Evolutionary conservation across 1,140 invertebrate species (phyloP), one percentile per base, ranked within the genome.

Genomic region (Zaprionus lachaisei): DNA sequence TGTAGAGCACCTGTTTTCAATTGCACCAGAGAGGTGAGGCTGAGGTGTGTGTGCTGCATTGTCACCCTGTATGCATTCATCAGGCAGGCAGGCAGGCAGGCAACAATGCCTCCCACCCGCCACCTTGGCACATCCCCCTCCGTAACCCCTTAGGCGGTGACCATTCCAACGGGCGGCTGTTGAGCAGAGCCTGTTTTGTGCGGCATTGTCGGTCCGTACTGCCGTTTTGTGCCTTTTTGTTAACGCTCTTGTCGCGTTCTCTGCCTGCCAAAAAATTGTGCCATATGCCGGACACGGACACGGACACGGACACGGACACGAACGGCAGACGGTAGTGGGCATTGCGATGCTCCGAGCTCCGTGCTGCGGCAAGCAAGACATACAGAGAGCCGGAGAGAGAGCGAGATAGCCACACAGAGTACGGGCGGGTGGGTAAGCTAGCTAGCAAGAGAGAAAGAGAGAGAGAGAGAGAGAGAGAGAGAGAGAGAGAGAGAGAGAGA

Each of bases 211-310:
- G 74, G 44, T 67, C 67, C 69, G 73, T 76, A 68, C 70, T 80
- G 69, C 51, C 72, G 83, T 83, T 80, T 87, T 80, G 68, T 81
- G 74, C 74, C 81, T 84, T 89, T 89, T 87, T 87, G 84, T 89
- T 83, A 57, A 57, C 57, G 72, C 72, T 68, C 38, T 57, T 71
- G 68, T 72, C 60, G 72, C 65, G 55, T 44, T 55, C 61, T 55
- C 47, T 58, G 57, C 58, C 56, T 58, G 54, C 60, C 68, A 55
- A 86, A 87, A 89, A 89, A 90, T 90, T 90, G 86, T 90, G 85
- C 85, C 85, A 91, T 90, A 90, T 90, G 85, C 79, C 65, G 81
- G 78, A 79, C 78, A 67, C 65, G 55, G 47, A n/a, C 37, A 38
- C 65, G 80, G 77, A 75, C 78, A n/a, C n/a, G n/a, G n/a, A n/a